These are phyloP conservation scores for Teleogryllus occipitalis DNA, from an alignment of 1,140 invertebrate genomes.

Conservation along the genomic window DNA sequence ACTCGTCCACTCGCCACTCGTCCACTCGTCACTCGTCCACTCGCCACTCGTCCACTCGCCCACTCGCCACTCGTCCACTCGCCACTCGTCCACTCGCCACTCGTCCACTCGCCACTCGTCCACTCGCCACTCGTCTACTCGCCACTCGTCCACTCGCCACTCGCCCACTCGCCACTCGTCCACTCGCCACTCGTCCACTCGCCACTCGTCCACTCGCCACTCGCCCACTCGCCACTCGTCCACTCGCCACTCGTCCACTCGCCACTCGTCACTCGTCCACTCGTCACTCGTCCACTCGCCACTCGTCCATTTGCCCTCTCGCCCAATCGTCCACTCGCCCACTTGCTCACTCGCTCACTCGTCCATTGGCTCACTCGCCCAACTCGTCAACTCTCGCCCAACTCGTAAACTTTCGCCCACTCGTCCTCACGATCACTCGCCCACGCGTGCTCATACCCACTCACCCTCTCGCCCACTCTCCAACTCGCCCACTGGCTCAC, in stretches of 20 bases:
- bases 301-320: neutral
- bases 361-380: neutral
- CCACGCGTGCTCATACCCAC: neutral
- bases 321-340: neutral
- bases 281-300: too few relatives aligned
- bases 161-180: too few relatives aligned
- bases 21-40: neutral
- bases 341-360: neutral
- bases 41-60: neutral
- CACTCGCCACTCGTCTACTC: too few relatives aligned
- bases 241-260: too few relatives aligned
- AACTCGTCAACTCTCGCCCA: neutral
- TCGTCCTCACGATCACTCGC: neutral
- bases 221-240: too few relatives aligned
- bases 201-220: too few relatives aligned
- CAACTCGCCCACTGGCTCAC: neutral
- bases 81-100: too few relatives aligned
- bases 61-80: neutral
- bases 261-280: too few relatives aligned
- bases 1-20: neutral
- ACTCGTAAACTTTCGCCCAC: neutral
- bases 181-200: too few relatives aligned
- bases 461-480: neutral
- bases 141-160: too few relatives aligned
- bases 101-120: neutral